These are phyloP conservation scores for Condylura cristata DNA, from an alignment of 2,113 vertebrate genomes.

Conservation along the genomic window DNA sequence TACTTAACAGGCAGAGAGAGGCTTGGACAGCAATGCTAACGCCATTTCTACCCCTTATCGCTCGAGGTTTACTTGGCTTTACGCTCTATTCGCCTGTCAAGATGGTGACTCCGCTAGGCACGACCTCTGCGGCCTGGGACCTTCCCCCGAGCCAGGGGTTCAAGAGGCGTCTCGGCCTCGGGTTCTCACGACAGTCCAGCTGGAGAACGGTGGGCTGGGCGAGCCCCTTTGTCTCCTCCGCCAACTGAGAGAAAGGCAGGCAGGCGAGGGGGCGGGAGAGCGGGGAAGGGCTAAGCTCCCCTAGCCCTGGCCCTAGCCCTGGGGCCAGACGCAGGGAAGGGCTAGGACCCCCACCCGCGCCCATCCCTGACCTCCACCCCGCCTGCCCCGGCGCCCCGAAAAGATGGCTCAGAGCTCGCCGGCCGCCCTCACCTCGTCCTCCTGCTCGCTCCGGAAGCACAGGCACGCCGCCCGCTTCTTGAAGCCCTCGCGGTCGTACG, in stretches of 20 bases:
- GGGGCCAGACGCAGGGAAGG: neutral
- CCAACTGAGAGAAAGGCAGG: neutral
- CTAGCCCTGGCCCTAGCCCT: accelerated
- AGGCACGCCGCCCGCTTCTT: constrained; percentile 96
- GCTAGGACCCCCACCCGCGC: neutral
- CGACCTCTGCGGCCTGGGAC: neutral
- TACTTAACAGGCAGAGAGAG: neutral
- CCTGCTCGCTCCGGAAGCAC: constrained; percentile 94
- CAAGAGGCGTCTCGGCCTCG: neutral
- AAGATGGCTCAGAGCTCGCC: neutral
- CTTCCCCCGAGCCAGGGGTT: neutral
- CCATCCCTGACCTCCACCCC: too few species aligned
- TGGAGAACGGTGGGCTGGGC: neutral
- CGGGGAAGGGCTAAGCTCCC: neutral
- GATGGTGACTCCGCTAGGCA: constrained; percentile 53
- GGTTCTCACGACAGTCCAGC: neutral
- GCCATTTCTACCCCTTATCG: constrained; percentile 37
- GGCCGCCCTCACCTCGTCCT: constrained; percentile 92
- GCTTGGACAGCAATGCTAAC: constrained; percentile 11
- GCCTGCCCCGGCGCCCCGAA: too few species aligned
- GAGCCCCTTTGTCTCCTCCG: constrained; percentile 67
- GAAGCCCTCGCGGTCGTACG: constrained; percentile 97
- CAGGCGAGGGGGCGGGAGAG: neutral
- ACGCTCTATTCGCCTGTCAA: constrained; percentile 22
- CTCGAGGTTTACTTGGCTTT: neutral